Conservation (phyloP, 2,888 invertebrate genomes). For the Pyrochroa serraticornis region DNA sequence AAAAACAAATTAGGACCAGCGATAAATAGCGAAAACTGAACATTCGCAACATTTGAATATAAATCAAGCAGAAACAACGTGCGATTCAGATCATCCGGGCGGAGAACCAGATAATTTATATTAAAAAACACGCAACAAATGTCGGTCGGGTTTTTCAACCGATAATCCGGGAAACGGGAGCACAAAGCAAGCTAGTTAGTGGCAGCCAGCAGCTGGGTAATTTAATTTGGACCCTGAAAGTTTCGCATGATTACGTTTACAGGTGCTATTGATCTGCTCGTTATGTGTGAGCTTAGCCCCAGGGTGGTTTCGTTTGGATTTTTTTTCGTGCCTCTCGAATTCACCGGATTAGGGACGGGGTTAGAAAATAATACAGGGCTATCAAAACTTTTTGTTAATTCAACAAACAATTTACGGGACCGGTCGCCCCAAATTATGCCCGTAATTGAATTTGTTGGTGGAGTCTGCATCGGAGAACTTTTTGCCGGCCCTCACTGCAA, state of each 20-base stretch:
- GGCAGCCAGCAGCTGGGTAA: conserved; percentile 35
- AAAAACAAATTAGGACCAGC: conserved; percentile 41
- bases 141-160: neutral
- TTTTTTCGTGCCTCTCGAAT: conserved; percentile 20
- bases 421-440: conserved; percentile 16
- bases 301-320: conserved; percentile 27
- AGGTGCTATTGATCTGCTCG: conserved; percentile 54
- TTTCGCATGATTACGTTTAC: conserved; percentile 54
- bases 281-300: conserved; percentile 46
- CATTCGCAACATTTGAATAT: conserved; percentile 22
- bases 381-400: conserved; percentile 27
- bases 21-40: conserved; percentile 37
- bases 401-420: conserved; percentile 25
- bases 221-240: conserved; percentile 43
- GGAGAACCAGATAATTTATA: neutral
- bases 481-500: neutral
- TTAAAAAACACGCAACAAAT: conserved; percentile 10
- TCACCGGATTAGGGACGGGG: conserved; percentile 8
- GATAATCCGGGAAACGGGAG: conserved; percentile 22
- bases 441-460: conserved; percentile 24
- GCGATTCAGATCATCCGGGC: neutral
- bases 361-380: conserved; percentile 17
- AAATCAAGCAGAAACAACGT: conserved; percentile 9
- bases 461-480: conserved; percentile 1
- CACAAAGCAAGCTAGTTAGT: conserved; percentile 35